Conservation (phyloP, 2,888 invertebrate genomes). For the Campoplex nolae region DNA sequence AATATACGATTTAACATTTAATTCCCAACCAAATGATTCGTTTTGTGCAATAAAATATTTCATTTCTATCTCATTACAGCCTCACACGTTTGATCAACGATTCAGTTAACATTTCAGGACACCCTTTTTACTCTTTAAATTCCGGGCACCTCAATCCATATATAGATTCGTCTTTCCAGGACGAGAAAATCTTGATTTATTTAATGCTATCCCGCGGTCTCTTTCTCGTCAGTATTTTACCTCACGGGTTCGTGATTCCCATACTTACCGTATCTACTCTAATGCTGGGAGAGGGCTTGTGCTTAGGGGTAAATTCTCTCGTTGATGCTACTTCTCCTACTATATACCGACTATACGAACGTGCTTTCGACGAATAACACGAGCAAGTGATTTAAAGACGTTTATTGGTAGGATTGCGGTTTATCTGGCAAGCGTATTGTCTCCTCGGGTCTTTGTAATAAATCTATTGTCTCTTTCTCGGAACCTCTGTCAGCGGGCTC, state of each 20-base stretch:
- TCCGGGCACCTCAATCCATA: neutral
- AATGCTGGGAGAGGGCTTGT: neutral
- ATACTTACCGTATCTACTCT: slow-evolving; percentile 42
- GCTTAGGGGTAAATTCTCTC: slow-evolving; percentile 43
- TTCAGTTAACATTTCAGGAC: neutral
- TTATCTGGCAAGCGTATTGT: neutral
- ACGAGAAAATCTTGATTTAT: slow-evolving; percentile 45
- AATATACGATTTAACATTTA: neutral
- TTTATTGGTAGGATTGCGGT: slow-evolving; percentile 47
- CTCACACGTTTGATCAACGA: neutral
- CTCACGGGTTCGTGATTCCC: slow-evolving; percentile 59
- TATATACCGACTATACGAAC: neutral
- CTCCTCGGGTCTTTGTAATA: slow-evolving; percentile 4
- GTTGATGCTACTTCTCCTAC: slow-evolving; percentile 24
- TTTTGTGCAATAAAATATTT: neutral
- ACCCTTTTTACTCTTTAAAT: neutral
- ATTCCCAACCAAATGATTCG: neutral
- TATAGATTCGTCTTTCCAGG: neutral
- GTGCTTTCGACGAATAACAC: slow-evolving; percentile 29
- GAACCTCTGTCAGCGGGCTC: neutral
- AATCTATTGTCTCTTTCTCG: slow-evolving; percentile 20
- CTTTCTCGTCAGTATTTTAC: slow-evolving; percentile 30
- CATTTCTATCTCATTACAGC: neutral
- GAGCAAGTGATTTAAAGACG: slow-evolving; percentile 42
- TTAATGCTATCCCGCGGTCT: slow-evolving; percentile 25